Evolutionary conservation across 2,888 invertebrate genomes (phyloP).

Genomic region (Pachycephus smyrnensis): DNA sequence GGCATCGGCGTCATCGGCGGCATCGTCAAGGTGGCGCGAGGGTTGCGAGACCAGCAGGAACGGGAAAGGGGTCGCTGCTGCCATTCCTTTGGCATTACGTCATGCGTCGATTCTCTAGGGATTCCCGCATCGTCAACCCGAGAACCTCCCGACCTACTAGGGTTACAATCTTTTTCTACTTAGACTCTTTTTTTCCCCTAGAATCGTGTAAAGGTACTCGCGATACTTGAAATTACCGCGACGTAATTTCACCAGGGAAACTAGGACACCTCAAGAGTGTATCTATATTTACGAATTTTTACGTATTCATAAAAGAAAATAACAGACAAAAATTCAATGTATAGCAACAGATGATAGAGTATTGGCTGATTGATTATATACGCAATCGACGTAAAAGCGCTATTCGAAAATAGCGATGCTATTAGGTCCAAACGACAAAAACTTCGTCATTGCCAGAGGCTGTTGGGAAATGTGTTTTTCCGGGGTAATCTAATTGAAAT

Average conservation of each 20-base stretch:
- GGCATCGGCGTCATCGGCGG: conserved; percentile 28
- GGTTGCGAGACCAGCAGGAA: conserved; percentile 25
- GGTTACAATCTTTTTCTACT: background rate
- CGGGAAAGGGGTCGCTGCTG: conserved; percentile 23
- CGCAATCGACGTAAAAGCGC: conserved; percentile 37
- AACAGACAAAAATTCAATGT: background rate
- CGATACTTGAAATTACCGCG: background rate
- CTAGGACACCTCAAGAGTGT: background rate
- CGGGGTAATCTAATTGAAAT: conserved; percentile 58
- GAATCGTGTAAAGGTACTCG: background rate
- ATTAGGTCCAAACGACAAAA: conserved; percentile 59
- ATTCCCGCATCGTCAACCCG: conserved; percentile 46
- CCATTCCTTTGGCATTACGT: conserved; percentile 54
- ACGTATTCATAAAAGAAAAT: background rate
- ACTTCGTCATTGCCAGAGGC: conserved; percentile 50
- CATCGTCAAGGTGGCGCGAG: conserved; percentile 29
- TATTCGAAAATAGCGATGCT: conserved; percentile 46
- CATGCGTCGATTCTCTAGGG: conserved; percentile 52
- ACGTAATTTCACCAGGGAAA: background rate
- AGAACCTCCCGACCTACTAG: background rate
- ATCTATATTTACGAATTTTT: background rate
- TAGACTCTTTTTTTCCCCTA: background rate
- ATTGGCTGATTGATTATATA: background rate
- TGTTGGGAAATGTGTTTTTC: conserved; percentile 16
- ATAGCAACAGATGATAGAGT: background rate